A percentile compares a stretch with the other conserved stretches of the same genome.
These are phyloP conservation scores for Automeris io DNA, from an alignment of 2,888 invertebrate genomes.

Conservation along the genomic window DNA sequence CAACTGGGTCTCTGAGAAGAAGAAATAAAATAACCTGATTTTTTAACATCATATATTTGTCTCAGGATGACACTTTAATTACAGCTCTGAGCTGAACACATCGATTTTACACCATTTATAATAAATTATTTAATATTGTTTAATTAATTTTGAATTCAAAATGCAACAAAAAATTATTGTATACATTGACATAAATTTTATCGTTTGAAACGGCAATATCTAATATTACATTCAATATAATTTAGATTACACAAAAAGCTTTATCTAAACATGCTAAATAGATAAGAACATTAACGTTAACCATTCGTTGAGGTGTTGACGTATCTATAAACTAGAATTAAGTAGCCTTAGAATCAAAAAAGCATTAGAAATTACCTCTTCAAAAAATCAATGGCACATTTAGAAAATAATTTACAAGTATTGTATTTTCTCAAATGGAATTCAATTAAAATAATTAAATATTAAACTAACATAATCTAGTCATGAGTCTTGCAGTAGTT, in stretches of 20 bases:
- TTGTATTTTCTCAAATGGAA: no score
- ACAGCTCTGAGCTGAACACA: conserved; percentile 62
- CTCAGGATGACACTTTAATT: conserved; percentile 25
- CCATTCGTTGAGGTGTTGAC: conserved; percentile 16
- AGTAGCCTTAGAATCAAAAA: conserved; percentile 2
- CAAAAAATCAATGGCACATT: conserved; percentile 37
- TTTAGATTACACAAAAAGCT: conserved; percentile 36
- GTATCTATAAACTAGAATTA: conserved; percentile 15
- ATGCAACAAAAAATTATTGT: conserved; percentile 13
- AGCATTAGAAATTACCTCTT: background rate
- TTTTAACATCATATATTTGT: conserved; percentile 49
- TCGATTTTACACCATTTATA: conserved; percentile 20
- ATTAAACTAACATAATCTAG: background rate
- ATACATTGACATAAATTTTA: conserved; percentile 10
- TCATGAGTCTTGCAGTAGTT: background rate
- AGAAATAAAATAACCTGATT: conserved; percentile 3
- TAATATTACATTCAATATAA: conserved; percentile 26
- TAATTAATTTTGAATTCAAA: conserved; percentile 21
- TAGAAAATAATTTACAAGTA: conserved; percentile 9
- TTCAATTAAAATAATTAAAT: background rate
- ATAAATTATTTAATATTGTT: conserved; percentile 13
- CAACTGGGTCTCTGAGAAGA: background rate
- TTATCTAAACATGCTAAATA: conserved; percentile 21
- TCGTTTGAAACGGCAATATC: conserved; percentile 44
- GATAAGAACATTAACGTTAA: conserved; percentile 14